Evolutionary conservation across 2,888 invertebrate genomes (phyloP).

Genomic region (Tetranychus piercei): DNA sequence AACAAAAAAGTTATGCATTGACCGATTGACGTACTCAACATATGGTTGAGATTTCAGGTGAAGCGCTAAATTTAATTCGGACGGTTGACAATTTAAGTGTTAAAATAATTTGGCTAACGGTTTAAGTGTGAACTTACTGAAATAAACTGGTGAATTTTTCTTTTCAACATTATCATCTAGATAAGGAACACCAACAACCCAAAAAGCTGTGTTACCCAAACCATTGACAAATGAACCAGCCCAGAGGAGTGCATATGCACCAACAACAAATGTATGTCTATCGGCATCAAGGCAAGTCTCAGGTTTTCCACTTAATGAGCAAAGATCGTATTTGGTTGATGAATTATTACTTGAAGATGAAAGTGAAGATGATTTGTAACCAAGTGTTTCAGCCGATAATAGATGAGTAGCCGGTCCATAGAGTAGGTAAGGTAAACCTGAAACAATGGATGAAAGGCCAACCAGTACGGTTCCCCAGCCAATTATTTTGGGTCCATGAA

Average conservation of each 20-base stretch:
- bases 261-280: slow-evolving; percentile 18
- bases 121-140: slow-evolving; percentile 15
- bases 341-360: neutral
- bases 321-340: slow-evolving; percentile 5
- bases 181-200: slow-evolving; percentile 23
- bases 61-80: too few species aligned
- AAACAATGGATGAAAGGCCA: slow-evolving; percentile 20
- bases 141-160: slow-evolving; percentile 23
- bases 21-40: too few species aligned
- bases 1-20: too few species aligned
- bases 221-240: slow-evolving; percentile 25
- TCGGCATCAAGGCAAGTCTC: slow-evolving; percentile 14
- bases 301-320: slow-evolving; percentile 6
- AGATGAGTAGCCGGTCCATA: slow-evolving; percentile 25
- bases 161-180: slow-evolving; percentile 24
- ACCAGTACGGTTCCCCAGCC: slow-evolving; percentile 5
- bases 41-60: too few species aligned
- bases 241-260: slow-evolving; percentile 21
- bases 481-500: slow-evolving; percentile 22
- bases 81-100: too few species aligned
- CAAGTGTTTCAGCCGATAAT: neutral
- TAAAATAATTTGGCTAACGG: too few species aligned
- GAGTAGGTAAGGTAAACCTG: slow-evolving; percentile 22
- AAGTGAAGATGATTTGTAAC: neutral
- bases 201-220: slow-evolving; percentile 25